These are phyloP conservation scores for Holothuria scabra DNA, from an alignment of 53 echinoderm and acorn worm genomes.

Conservation along the genomic window DNA sequence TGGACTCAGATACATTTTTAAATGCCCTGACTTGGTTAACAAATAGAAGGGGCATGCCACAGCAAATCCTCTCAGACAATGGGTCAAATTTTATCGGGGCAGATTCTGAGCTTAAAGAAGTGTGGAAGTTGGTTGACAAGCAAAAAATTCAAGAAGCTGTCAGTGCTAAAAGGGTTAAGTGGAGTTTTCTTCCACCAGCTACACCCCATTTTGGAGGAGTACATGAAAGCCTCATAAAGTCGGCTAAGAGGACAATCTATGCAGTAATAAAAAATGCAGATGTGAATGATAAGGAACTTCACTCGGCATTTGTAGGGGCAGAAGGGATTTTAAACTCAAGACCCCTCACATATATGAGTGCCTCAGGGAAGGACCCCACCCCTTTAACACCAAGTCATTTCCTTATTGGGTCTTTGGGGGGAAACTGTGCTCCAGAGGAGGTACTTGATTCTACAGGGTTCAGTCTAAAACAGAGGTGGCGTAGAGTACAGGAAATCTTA, in stretches of 20 bases:
- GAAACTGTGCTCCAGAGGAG: slow-evolving; percentile 19
- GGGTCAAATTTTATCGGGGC: slow-evolving; percentile 45
- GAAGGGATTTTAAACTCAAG: slow-evolving; percentile 34
- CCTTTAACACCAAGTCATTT: slow-evolving; percentile 41
- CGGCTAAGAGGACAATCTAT: slow-evolving; percentile 33
- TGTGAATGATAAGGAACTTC: slow-evolving; percentile 38
- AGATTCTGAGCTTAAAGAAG: slow-evolving; percentile 29
- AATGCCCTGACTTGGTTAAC: slow-evolving; percentile 27
- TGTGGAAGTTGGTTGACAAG: slow-evolving; percentile 20
- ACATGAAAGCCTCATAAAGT: slow-evolving; percentile 46
- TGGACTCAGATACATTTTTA: slow-evolving; percentile 33
- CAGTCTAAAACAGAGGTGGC: slow-evolving; percentile 21
- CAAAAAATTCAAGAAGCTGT: slow-evolving; percentile 12
- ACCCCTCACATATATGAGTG: slow-evolving; percentile 31
- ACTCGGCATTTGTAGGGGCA: slow-evolving; percentile 23
- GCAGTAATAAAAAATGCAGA: slow-evolving; percentile 31
- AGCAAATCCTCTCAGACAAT: slow-evolving; percentile 21
- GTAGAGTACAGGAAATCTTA: slow-evolving; percentile 33
- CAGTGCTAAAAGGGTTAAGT: slow-evolving; percentile 17
- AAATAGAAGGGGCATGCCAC: slow-evolving; percentile 19
- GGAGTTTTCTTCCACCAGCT: slow-evolving; percentile 29
- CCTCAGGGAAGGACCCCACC: slow-evolving; percentile 33
- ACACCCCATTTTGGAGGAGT: slow-evolving; percentile 39
- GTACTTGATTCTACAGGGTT: slow-evolving; percentile 23
- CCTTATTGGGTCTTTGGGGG: slow-evolving; percentile 23